Percentiles rank a stretch among this genome's conserved stretches.
These are phyloP conservation scores for Theretra japonica DNA, from an alignment of 2,888 invertebrate species.

Conservation along the genomic window DNA sequence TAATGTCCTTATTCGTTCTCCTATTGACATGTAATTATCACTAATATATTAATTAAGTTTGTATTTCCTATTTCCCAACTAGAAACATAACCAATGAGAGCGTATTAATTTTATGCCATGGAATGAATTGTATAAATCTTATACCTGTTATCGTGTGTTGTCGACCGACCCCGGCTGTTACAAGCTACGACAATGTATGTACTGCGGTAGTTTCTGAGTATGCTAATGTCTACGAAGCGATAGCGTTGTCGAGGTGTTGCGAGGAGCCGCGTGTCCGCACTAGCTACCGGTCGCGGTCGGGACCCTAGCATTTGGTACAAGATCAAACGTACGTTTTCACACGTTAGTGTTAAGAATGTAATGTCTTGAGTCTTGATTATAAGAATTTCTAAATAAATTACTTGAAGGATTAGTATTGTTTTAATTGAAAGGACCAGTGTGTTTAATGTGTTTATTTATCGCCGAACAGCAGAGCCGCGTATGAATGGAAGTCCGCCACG, in stretches of 20 bases:
- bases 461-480: constrained; percentile 77
- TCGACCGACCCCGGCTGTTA: background rate
- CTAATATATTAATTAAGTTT: constrained; percentile 25
- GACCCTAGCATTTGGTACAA: constrained; percentile 5
- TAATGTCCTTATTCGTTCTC: constrained; percentile 27
- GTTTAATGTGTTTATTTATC: background rate
- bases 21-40: constrained; percentile 17
- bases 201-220: background rate
- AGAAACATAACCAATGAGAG: constrained; percentile 16
- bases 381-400: constrained; percentile 73
- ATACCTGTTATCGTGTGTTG: constrained; percentile 11
- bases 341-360: constrained; percentile 66
- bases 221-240: background rate
- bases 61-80: constrained; percentile 4
- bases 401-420: constrained; percentile 36
- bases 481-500: constrained; percentile 86
- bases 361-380: constrained; percentile 62
- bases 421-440: constrained; percentile 9
- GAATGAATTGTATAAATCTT: constrained; percentile 17
- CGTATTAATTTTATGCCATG: constrained; percentile 22
- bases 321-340: constrained; percentile 51
- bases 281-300: background rate
- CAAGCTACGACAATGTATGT: background rate
- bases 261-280: background rate
- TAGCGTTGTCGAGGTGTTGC: background rate